Evolutionary conservation across 1,140 invertebrate genomes (phyloP).

Genomic region (Chelonus insularis): DNA sequence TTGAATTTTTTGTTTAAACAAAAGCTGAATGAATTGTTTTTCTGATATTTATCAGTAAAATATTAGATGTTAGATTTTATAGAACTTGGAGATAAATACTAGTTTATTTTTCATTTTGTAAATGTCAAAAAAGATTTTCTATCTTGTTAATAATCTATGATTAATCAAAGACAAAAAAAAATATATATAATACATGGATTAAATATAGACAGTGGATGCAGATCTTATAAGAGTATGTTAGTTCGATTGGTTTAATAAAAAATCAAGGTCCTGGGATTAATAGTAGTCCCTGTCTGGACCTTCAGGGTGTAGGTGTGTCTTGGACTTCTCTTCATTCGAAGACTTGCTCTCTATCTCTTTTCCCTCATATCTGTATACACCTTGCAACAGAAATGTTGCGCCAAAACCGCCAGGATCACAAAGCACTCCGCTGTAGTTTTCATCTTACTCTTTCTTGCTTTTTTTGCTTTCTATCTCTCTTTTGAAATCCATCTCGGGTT

Average conservation of each 20-base stretch:
- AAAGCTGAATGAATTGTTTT: no score
- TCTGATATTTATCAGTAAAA: no score
- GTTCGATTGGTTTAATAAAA: neutral
- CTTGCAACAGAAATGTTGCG: no score
- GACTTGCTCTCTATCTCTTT: constrained; percentile 5
- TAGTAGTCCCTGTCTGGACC: constrained; percentile 44
- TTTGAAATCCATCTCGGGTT: constrained; percentile 5
- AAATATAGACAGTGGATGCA: constrained; percentile 1
- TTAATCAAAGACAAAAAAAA: no score
- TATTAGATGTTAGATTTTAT: no score
- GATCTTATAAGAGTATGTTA: neutral
- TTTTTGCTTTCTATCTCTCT: constrained; percentile 4
- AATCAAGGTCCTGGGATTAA: constrained; percentile 40
- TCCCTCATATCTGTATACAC: neutral
- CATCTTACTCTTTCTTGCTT: neutral
- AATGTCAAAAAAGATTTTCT: no score
- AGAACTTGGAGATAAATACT: no score
- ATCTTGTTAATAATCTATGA: no score
- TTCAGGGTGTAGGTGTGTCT: constrained; percentile 44
- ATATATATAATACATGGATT: no score
- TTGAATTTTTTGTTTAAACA: no score
- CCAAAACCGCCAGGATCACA: neutral
- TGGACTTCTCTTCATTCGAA: constrained; percentile 24
- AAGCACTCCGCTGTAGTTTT: neutral
- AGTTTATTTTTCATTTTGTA: no score